A percentile compares a stretch with the other conserved stretches of the same genome.
phyloP scores from a whole-genome alignment of 2,888 invertebrate genomes.

The Protonemura montana region DNA sequence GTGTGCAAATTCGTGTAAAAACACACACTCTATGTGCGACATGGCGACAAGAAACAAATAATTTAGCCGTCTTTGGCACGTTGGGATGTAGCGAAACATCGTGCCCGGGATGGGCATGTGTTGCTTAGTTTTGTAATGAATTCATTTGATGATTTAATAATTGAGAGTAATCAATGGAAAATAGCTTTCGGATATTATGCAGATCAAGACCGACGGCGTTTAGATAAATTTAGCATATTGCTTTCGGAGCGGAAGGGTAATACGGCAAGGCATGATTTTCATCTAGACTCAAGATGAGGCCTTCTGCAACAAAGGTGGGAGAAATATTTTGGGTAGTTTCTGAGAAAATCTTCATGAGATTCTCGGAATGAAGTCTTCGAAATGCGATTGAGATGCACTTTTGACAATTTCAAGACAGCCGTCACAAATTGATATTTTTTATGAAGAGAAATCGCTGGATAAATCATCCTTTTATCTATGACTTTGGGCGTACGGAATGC shows the following conservation, averaged over 20 bases:
- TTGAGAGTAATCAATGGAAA: constrained; percentile 7
- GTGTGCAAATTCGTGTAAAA: not conserved
- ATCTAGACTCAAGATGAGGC: not conserved
- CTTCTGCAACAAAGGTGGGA: not conserved
- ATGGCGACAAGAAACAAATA: not conserved
- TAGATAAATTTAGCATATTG: not conserved
- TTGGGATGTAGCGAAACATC: not conserved
- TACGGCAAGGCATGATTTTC: not conserved
- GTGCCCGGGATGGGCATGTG: not conserved
- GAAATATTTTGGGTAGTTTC: not conserved
- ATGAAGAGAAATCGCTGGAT: constrained; percentile 22
- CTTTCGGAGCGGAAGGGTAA: not conserved
- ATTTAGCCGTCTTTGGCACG: not conserved
- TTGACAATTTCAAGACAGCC: not conserved
- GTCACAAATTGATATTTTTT: not conserved
- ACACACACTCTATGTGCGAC: not conserved
- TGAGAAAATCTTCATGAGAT: not conserved
- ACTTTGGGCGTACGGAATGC: constrained; percentile 2
- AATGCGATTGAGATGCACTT: constrained; percentile 7
- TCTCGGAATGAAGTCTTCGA: not conserved
- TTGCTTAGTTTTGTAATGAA: not conserved
- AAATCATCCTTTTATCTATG: constrained; percentile 30
- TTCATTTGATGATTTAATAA: not conserved
- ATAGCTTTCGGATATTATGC: not conserved
- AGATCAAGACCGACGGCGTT: not conserved